These are phyloP conservation scores for Chanos chanos DNA, from an alignment of 2,797 vertebrate species.

Conservation along the genomic window DNA sequence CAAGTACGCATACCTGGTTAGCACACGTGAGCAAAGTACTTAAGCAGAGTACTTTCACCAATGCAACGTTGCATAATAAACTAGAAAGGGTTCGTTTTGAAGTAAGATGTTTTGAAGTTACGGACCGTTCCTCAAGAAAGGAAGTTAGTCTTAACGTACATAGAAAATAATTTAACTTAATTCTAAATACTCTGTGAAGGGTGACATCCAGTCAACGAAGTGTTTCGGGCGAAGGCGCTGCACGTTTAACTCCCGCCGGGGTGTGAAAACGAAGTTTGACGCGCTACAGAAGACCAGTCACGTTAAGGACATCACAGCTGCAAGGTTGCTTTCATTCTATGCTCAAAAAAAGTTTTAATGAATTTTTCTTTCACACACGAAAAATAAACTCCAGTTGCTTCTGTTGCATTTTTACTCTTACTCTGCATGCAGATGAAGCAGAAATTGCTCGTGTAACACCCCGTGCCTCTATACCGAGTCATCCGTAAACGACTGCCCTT, in stretches of 20 bases:
- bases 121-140: too few relatives aligned
- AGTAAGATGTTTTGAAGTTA: too few relatives aligned
- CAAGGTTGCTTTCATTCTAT: neutral
- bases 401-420: neutral
- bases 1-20: neutral
- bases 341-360: constrained; percentile 13
- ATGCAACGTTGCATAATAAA: too few relatives aligned
- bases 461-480: constrained; percentile 14
- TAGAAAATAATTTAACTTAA: too few relatives aligned
- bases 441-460: constrained; percentile 5
- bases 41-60: neutral
- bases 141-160: too few relatives aligned
- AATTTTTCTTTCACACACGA: neutral
- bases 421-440: constrained; percentile 14
- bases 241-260: too few relatives aligned
- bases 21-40: neutral
- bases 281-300: neutral
- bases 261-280: neutral
- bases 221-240: too few relatives aligned
- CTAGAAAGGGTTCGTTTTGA: too few relatives aligned
- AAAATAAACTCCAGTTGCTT: neutral
- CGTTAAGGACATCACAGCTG: neutral
- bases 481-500: constrained; percentile 22
- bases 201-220: too few relatives aligned
- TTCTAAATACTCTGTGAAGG: too few relatives aligned